Percentiles rank a stretch among this genome's conserved stretches.
Evolutionary conservation across 2,888 invertebrate species (phyloP).

Genomic region (Leptogaster cylindrica): DNA sequence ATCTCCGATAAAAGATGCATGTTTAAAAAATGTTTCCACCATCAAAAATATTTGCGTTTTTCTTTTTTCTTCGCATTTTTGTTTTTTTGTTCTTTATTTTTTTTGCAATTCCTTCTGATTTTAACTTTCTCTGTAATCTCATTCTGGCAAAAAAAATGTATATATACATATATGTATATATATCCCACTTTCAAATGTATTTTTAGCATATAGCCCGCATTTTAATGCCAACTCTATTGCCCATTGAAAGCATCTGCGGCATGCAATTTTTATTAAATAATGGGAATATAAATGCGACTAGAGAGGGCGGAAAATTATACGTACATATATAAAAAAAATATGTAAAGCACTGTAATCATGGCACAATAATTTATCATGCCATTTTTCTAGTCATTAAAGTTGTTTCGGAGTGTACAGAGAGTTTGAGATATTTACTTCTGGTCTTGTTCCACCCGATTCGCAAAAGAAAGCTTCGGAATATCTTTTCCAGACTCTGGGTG

Average conservation of each 20-base stretch:
- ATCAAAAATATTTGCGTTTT: background rate
- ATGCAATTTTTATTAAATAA: slow-evolving; percentile 9
- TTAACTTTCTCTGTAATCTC: background rate
- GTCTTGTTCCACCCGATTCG: no score
- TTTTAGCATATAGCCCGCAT: background rate
- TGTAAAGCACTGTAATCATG: background rate
- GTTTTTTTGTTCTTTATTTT: background rate
- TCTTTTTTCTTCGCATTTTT: background rate
- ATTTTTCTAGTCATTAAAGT: background rate
- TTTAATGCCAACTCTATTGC: background rate
- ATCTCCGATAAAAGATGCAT: background rate
- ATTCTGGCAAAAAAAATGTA: background rate
- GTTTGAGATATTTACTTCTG: no score
- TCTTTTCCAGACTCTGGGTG: no score
- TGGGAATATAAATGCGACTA: background rate
- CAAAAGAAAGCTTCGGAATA: no score
- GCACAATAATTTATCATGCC: background rate
- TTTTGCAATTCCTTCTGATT: background rate
- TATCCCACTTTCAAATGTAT: background rate
- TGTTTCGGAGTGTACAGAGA: no score
- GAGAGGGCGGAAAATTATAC: background rate
- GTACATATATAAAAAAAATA: background rate
- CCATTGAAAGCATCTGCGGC: slow-evolving; percentile 19
- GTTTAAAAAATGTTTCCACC: background rate
- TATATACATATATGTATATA: no score